Percentiles rank a stretch among this genome's conserved stretches.
Evolutionary conservation across 2,113 vertebrate species (phyloP).

Genomic region (Megaleporinus macrocephalus): DNA sequence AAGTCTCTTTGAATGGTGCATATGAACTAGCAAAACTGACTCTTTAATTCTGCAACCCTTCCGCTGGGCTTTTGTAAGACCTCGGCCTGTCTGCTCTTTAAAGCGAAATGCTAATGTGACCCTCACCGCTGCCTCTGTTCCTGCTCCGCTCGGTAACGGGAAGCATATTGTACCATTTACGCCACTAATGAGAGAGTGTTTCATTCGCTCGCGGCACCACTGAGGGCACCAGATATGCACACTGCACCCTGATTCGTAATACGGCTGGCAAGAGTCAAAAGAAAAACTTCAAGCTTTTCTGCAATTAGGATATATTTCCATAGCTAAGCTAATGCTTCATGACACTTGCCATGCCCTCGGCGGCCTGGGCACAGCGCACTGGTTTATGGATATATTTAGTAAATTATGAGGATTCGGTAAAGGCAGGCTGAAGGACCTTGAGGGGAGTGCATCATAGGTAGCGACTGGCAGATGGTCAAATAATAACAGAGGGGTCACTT

Average conservation of each 20-base stretch:
- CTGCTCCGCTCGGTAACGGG: slow-evolving; percentile 55
- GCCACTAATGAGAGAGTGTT: slow-evolving; percentile 67
- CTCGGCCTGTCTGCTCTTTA: slow-evolving; percentile 19
- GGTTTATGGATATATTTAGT: slow-evolving; percentile 56
- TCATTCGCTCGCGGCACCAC: slow-evolving; percentile 57
- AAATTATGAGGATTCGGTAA: slow-evolving; percentile 58
- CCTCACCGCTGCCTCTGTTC: slow-evolving; percentile 40
- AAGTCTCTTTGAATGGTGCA: background rate
- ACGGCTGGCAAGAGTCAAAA: slow-evolving; percentile 51
- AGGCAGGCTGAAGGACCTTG: slow-evolving; percentile 43
- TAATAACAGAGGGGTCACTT: slow-evolving; percentile 25
- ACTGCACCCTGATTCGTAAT: slow-evolving; percentile 48
- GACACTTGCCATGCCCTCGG: slow-evolving; percentile 62
- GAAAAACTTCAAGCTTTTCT: slow-evolving; percentile 50
- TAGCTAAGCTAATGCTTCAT: slow-evolving; percentile 64
- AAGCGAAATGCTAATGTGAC: slow-evolving; percentile 42
- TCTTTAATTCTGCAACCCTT: background rate
- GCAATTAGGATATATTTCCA: slow-evolving; percentile 66
- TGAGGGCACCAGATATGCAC: slow-evolving; percentile 59
- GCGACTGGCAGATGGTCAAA: slow-evolving; percentile 39
- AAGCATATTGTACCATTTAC: slow-evolving; percentile 64
- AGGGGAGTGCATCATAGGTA: slow-evolving; percentile 53
- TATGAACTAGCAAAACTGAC: background rate
- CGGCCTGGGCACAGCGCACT: slow-evolving; percentile 42
- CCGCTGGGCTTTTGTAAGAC: background rate